Evolutionary conservation across 2,113 vertebrate genomes (phyloP).

Genomic region (Scalopus aquaticus): DNA sequence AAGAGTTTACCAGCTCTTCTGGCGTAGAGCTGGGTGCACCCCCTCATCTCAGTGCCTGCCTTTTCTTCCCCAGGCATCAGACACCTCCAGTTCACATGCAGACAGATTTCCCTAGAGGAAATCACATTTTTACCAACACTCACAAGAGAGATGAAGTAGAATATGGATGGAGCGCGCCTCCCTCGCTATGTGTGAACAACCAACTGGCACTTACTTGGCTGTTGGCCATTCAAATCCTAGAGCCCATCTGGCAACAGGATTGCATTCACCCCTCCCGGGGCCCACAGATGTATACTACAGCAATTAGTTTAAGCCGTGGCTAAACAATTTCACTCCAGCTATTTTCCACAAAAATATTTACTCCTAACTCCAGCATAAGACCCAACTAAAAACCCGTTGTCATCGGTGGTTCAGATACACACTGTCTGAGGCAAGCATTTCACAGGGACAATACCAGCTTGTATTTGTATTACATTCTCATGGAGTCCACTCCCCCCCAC

Average conservation of each 20-base stretch:
- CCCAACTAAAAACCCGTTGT: background rate
- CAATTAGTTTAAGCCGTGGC: constrained; percentile 81
- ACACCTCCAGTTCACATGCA: background rate
- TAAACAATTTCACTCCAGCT: constrained; percentile 80
- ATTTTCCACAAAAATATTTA: constrained; percentile 50
- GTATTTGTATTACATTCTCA: background rate
- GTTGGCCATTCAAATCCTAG: constrained; percentile 78
- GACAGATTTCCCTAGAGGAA: constrained; percentile 44
- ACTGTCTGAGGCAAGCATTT: background rate
- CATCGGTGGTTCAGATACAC: background rate
- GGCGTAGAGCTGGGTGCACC: background rate
- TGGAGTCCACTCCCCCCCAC: background rate
- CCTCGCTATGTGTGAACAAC: constrained; percentile 72
- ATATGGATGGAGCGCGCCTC: constrained; percentile 65
- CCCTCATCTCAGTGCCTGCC: background rate
- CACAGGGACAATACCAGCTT: background rate
- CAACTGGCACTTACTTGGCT: constrained; percentile 81
- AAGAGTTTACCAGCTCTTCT: background rate
- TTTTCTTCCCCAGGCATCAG: background rate
- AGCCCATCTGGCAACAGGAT: constrained; percentile 81
- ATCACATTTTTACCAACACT: constrained; percentile 70
- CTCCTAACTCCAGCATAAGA: constrained; percentile 38
- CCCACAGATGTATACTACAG: constrained; percentile 78
- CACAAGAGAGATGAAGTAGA: constrained; percentile 48
- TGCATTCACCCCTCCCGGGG: constrained; percentile 60